A percentile compares a stretch with the other conserved stretches of the same genome.
Evolutionary conservation across 2,113 vertebrate genomes (phyloP).

Genomic region (Gallinago paraguaiae): DNA sequence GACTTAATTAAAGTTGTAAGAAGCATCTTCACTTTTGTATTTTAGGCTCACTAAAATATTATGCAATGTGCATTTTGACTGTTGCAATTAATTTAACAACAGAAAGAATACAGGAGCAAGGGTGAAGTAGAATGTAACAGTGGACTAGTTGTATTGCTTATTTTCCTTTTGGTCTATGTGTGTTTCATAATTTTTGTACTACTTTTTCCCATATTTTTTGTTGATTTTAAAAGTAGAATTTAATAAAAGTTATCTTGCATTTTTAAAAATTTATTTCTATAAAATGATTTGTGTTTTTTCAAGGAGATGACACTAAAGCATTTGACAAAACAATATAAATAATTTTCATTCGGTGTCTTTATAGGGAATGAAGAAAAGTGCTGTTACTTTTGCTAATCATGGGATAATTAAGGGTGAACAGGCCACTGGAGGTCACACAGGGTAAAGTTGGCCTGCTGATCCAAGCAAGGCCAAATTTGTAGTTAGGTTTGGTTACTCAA

Average conservation of each 20-base stretch:
- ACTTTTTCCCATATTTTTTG: background rate
- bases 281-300: background rate
- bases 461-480: background rate
- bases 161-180: background rate
- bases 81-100: background rate
- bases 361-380: background rate
- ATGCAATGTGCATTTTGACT: background rate
- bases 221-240: background rate
- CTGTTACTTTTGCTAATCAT: background rate
- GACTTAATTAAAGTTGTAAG: background rate
- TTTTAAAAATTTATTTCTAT: background rate
- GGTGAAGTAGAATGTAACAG: background rate
- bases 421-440: too few species aligned
- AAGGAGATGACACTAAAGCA: background rate
- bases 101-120: background rate
- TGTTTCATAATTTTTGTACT: background rate
- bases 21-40: background rate
- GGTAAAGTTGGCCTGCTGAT: background rate
- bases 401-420: background rate
- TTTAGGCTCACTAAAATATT: background rate
- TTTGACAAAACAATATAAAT: background rate
- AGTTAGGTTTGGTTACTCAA: background rate
- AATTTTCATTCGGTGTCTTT: background rate
- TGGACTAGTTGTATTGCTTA: background rate
- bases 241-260: background rate